Conservation (phyloP, 2,797 vertebrate species). For the Anomalospiza imberbis region DNA sequence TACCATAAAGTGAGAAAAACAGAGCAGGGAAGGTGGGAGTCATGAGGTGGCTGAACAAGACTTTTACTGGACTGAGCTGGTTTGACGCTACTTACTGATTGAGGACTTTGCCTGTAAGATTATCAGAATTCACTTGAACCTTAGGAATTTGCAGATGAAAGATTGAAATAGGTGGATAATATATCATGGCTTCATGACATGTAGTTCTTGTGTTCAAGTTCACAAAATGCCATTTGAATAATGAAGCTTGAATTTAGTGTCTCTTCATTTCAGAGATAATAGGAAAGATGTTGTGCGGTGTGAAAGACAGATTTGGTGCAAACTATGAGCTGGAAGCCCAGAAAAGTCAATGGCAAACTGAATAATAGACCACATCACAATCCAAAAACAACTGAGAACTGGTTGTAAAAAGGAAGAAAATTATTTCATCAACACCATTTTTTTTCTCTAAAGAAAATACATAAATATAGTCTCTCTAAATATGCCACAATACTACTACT, state of each 20-base stretch:
- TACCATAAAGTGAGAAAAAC: neutral
- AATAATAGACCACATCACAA: neutral
- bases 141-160: neutral
- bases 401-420: neutral
- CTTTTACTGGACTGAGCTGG: neutral
- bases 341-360: neutral
- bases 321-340: neutral
- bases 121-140: neutral
- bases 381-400: neutral
- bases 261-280: neutral
- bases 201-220: neutral
- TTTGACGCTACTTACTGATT: neutral
- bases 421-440: neutral
- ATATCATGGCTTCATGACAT: rapidly evolving
- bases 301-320: neutral
- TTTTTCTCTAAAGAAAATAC: neutral
- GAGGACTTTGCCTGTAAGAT: neutral
- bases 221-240: neutral
- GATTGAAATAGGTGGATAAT: neutral
- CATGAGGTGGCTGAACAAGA: neutral
- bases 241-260: neutral
- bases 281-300: neutral
- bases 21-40: neutral
- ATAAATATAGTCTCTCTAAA: neutral
- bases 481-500: neutral